phyloP scores from a whole-genome alignment of 2,797 vertebrate genomes.

The Falco columbarius region DNA sequence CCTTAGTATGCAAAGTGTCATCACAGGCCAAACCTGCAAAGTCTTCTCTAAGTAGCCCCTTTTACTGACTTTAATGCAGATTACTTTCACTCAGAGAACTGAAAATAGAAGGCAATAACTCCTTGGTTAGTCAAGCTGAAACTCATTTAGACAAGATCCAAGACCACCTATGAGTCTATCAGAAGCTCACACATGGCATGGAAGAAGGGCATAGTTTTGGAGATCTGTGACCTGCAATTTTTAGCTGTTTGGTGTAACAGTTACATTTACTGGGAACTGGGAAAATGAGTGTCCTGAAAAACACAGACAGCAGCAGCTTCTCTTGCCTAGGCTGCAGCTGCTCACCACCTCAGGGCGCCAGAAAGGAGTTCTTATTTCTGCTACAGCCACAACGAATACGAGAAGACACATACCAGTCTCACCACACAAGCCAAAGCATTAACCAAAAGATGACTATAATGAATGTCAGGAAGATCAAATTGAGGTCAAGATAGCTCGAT shows the following conservation, averaged over 20 bases:
- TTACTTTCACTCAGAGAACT: not conserved
- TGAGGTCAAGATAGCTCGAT: not conserved
- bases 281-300: not conserved
- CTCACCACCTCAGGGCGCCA: not conserved
- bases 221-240: not conserved
- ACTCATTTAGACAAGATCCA: not conserved
- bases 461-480: conserved; percentile 3
- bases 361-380: not conserved
- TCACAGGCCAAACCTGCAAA: not conserved
- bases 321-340: not conserved
- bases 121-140: not conserved
- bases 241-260: not conserved
- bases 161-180: not conserved
- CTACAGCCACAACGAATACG: not conserved
- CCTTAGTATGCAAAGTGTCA: not conserved
- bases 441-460: not conserved
- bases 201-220: not conserved
- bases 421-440: not conserved
- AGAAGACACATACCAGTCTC: not conserved
- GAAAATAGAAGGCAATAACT: not conserved
- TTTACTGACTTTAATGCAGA: not conserved
- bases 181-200: not conserved
- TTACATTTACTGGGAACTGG: not conserved
- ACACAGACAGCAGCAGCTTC: not conserved
- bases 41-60: not conserved